These are phyloP conservation scores for Lasioglossum figueresi DNA, from an alignment of 2,888 invertebrate species.

Conservation along the genomic window DNA sequence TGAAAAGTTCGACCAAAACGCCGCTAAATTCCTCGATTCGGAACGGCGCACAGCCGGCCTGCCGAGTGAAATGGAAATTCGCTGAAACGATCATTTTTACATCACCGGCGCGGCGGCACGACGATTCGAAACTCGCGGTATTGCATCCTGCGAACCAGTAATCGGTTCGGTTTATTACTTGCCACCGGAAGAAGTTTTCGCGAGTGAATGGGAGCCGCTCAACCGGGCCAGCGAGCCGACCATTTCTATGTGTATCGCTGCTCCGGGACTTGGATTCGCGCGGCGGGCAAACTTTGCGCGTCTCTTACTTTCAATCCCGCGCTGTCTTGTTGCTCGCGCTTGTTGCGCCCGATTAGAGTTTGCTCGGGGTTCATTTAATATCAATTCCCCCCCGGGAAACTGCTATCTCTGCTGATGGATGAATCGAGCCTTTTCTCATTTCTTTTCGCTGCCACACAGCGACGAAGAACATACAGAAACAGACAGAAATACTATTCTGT, in stretches of 20 bases:
- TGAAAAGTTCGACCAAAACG: background rate
- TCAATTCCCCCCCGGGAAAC: background rate
- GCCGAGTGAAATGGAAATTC: background rate
- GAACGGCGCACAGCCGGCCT: background rate
- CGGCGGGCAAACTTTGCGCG: background rate
- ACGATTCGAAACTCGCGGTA: conserved; percentile 1
- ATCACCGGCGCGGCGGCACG: background rate
- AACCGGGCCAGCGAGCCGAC: conserved; percentile 17
- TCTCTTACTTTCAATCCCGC: conserved; percentile 6
- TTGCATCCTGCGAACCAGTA: background rate
- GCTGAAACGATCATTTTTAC: background rate
- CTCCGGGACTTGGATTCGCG: background rate
- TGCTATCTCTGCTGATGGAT: background rate
- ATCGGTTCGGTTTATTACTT: conserved; percentile 40
- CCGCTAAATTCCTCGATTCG: background rate
- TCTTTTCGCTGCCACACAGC: too few relatives aligned
- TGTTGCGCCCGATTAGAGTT: conserved; percentile 3
- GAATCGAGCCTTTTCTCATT: background rate
- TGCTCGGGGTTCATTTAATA: background rate
- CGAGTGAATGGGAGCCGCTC: conserved; percentile 53
- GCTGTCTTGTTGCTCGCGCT: background rate
- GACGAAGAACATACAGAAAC: too few relatives aligned
- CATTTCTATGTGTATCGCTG: background rate
- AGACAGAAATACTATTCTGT: too few relatives aligned
- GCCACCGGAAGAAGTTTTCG: conserved; percentile 41